Evolutionary conservation across 2,797 vertebrate genomes (phyloP).

Genomic region (Menidia menidia): DNA sequence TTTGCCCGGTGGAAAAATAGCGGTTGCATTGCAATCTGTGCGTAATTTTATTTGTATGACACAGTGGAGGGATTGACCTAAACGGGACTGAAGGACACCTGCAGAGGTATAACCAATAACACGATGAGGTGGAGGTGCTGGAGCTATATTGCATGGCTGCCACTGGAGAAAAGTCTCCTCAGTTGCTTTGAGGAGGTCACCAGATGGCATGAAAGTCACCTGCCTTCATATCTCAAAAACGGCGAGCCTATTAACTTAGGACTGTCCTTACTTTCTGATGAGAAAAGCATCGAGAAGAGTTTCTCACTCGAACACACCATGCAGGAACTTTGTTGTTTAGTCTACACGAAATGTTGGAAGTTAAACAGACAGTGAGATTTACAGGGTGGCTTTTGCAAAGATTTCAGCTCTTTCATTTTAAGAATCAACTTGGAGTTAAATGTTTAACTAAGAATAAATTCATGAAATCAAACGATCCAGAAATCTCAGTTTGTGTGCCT

Average conservation of each 20-base stretch:
- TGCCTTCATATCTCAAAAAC: slow-evolving; percentile 56
- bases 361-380: background rate
- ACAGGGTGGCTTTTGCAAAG: background rate
- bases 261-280: slow-evolving; percentile 49
- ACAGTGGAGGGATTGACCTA: slow-evolving; percentile 70
- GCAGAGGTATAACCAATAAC: slow-evolving; percentile 67
- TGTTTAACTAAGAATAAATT: background rate
- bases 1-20: slow-evolving; percentile 73
- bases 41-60: slow-evolving; percentile 79
- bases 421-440: background rate
- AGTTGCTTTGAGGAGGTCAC: slow-evolving; percentile 73
- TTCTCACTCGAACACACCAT: background rate
- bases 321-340: background rate
- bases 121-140: slow-evolving; percentile 36
- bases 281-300: slow-evolving; percentile 42
- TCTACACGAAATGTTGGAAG: background rate
- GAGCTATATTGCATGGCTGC: slow-evolving; percentile 58
- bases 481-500: background rate
- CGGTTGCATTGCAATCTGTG: slow-evolving; percentile 75
- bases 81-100: slow-evolving; percentile 77
- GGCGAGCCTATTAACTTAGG: slow-evolving; percentile 39
- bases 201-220: slow-evolving; percentile 81
- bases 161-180: slow-evolving; percentile 63
- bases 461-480: background rate
- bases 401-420: background rate